A percentile compares a stretch with the other conserved stretches of the same genome.
phyloP scores from a whole-genome alignment of 2,113 vertebrate species.

The Eolophus roseicapilla region DNA sequence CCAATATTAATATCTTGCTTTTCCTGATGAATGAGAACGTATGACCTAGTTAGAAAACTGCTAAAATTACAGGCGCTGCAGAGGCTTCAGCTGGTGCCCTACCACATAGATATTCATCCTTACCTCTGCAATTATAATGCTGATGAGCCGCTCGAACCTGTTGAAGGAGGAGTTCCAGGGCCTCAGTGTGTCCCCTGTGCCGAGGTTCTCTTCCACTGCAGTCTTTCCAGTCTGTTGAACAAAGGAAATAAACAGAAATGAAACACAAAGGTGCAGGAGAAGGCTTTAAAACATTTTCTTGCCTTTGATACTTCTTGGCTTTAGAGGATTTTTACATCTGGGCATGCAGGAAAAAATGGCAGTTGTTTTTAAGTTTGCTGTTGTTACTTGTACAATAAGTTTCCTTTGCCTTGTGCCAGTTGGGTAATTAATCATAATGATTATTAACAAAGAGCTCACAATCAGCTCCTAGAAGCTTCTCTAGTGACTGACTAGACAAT shows the following conservation, averaged over 20 bases:
- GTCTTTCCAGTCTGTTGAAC: slow-evolving; percentile 92
- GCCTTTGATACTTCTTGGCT: background rate
- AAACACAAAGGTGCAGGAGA: slow-evolving; percentile 58
- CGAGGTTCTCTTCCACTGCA: slow-evolving; percentile 82
- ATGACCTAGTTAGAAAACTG: slow-evolving; percentile 81
- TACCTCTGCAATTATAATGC: slow-evolving; percentile 88
- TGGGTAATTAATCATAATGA: slow-evolving; percentile 18
- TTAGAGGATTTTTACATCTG: background rate
- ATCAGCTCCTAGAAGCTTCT: background rate
- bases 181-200: slow-evolving; percentile 87
- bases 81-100: slow-evolving; percentile 83
- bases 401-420: background rate
- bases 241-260: slow-evolving; percentile 77
- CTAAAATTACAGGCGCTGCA: slow-evolving; percentile 90
- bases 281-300: slow-evolving; percentile 28
- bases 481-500: background rate
- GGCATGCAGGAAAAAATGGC: background rate
- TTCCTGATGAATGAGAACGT: slow-evolving; percentile 96
- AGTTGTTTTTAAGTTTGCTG: background rate
- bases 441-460: slow-evolving; percentile 10
- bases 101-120: slow-evolving; percentile 79
- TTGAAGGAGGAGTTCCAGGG: slow-evolving; percentile 91
- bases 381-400: background rate
- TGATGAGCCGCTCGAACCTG: slow-evolving; percentile 91
- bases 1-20: slow-evolving; percentile 94